Evolutionary conservation across 2,113 vertebrate species (phyloP).

Genomic region (Delphinapterus leucas): DNA sequence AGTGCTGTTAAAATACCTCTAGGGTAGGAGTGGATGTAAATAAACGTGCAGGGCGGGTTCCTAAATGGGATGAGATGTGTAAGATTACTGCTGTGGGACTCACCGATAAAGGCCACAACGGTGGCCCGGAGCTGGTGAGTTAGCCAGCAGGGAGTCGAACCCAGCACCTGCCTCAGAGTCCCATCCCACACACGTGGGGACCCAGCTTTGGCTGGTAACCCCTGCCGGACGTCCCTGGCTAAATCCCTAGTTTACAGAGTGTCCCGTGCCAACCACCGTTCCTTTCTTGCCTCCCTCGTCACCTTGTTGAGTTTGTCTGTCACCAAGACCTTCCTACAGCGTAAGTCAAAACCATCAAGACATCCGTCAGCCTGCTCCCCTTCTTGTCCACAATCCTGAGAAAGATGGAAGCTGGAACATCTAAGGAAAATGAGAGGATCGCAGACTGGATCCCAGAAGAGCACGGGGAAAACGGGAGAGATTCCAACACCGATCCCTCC

Average conservation of each 20-base stretch:
- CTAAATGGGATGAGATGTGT: accelerated
- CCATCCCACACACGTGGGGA: accelerated
- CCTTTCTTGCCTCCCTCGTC: not conserved
- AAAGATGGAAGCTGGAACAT: not conserved
- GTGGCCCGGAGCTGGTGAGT: not conserved
- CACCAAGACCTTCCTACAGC: not conserved
- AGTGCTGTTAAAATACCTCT: not conserved
- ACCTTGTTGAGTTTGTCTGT: no score
- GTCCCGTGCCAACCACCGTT: no score
- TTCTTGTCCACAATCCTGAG: accelerated
- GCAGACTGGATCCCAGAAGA: not conserved
- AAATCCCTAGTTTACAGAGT: no score
- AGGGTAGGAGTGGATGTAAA: no score
- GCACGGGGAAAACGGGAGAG: not conserved
- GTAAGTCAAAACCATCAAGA: no score
- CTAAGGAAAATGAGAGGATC: not conserved
- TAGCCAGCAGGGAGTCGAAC: no score
- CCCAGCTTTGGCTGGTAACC: not conserved
- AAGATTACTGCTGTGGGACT: not conserved
- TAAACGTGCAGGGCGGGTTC: accelerated
- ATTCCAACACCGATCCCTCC: no score
- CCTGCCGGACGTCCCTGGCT: not conserved
- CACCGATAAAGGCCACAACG: accelerated
- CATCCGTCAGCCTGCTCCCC: accelerated
- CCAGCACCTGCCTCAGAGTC: no score